Evolutionary conservation across 1,140 invertebrate genomes (phyloP).

Genomic region (Rhagoletis zephyria): DNA sequence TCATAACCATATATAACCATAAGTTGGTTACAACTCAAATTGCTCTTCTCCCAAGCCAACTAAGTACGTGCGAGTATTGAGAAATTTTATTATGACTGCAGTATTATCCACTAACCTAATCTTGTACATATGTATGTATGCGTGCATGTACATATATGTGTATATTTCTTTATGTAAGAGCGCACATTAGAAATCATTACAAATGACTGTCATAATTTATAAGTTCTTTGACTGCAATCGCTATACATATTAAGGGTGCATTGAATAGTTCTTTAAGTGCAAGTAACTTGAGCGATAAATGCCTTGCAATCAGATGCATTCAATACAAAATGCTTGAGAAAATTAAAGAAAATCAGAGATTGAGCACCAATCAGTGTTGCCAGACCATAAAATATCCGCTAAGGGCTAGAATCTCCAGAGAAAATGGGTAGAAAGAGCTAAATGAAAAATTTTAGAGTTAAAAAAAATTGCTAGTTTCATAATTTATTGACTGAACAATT

Average conservation of each 20-base stretch:
- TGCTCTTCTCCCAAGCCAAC: too few relatives aligned
- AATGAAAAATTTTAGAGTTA: too few relatives aligned
- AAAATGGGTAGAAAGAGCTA: too few relatives aligned
- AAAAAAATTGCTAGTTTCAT: too few relatives aligned
- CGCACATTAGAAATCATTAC: not conserved
- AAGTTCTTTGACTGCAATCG: not conserved
- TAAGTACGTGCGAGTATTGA: too few relatives aligned
- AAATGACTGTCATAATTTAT: conserved; percentile 2
- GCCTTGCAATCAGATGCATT: not conserved
- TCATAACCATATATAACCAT: too few relatives aligned
- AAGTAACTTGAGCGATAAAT: not conserved
- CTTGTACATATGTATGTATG: not conserved
- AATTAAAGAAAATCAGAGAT: not conserved
- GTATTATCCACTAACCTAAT: too few relatives aligned
- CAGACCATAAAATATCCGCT: too few relatives aligned
- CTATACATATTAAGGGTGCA: not conserved
- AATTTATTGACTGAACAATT: too few relatives aligned
- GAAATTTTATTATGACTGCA: too few relatives aligned
- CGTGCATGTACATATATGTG: not conserved
- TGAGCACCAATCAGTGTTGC: not conserved
- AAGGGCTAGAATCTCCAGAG: too few relatives aligned
- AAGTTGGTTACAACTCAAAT: too few relatives aligned
- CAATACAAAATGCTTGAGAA: not conserved
- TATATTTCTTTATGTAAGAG: not conserved
- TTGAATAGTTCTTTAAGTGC: not conserved